These are phyloP conservation scores for Oxycera nigricornis DNA, from an alignment of 2,888 invertebrate genomes.

Conservation along the genomic window DNA sequence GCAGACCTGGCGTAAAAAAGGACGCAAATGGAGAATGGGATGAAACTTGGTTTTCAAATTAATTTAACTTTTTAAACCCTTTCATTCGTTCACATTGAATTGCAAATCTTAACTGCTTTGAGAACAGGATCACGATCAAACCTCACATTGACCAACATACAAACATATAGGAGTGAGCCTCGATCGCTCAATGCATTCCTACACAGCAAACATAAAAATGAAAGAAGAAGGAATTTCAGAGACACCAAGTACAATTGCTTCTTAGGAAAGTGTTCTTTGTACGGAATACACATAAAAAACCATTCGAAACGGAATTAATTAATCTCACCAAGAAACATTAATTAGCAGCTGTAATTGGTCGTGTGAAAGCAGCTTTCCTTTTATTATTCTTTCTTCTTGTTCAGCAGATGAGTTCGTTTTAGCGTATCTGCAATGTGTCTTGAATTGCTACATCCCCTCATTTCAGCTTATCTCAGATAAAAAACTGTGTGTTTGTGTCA, in stretches of 20 bases:
- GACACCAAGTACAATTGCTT: constrained; percentile 31
- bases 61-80: constrained; percentile 4
- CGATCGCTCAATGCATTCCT: not conserved
- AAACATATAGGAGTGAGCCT: not conserved
- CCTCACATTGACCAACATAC: not conserved
- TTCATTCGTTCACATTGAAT: constrained; percentile 24
- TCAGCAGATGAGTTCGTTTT: not conserved
- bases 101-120: constrained; percentile 39
- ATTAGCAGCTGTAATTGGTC: constrained; percentile 53
- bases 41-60: constrained; percentile 19
- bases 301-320: constrained; percentile 49
- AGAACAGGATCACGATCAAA: constrained; percentile 38
- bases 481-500: constrained; percentile 4
- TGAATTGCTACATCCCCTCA: too few species aligned
- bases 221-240: constrained; percentile 21
- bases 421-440: too few species aligned
- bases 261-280: not conserved
- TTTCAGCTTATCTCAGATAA: constrained; percentile 20
- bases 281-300: constrained; percentile 25
- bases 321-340: constrained; percentile 52
- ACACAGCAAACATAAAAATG: not conserved
- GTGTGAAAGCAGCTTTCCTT: constrained; percentile 49
- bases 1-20: not conserved
- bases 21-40: constrained; percentile 19
- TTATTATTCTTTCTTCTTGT: too few species aligned